Base-by-base conservation (phyloP, 2,113 vertebrate species). In the Acrocephalus kingi region DNA sequence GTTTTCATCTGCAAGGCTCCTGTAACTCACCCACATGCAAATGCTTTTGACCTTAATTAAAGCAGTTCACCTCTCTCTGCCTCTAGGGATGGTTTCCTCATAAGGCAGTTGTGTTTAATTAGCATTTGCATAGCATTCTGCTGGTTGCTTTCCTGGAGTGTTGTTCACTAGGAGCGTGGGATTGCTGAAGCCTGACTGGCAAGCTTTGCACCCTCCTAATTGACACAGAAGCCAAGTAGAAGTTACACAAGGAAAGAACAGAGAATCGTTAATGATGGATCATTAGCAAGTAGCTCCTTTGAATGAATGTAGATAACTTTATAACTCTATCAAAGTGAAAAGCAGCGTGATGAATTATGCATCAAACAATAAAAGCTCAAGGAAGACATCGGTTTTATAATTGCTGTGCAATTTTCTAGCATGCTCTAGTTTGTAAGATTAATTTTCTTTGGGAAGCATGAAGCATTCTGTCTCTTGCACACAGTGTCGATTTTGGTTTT, bases 81-180 rank as follows among this genome's bases (percentile, higher is more conserved):
- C 94, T 96, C 92, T 78, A 72, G 96, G 88, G 96, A 93, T 96
- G 90, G 94, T 95, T 96, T 96, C 86, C 83, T 94, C 96, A 95
- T 93, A 96, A 93, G 94, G 96, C 93, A 96, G 93, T 95, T 95
- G 94, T 97, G 83, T 96, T 97, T 97, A 96, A 96, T 96, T 96
- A 97, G 92, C 94, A 97, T 95, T 96, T 97, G 96, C 90, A 97
- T 95, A 95, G 94, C 90, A 81, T 96, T 97, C 95, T 96, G 92
- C 90, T 93, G 85, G 85, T 94, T 94, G 88, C 93, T 96, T 77
- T 96, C 94, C 76, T 88, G 96, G 91, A 94, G 88, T 27, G 30
- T 90, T 96, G 89, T 95, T 94, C 22, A 2, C 93, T 84, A 94
- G 92, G 93, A 94, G 93, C 96, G 90, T 96, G 96, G 96, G 93